Percentiles rank a stretch among this genome's conserved stretches.
Evolutionary conservation across 1,140 invertebrate genomes (phyloP).

Genomic region (Drosophila santomea): DNA sequence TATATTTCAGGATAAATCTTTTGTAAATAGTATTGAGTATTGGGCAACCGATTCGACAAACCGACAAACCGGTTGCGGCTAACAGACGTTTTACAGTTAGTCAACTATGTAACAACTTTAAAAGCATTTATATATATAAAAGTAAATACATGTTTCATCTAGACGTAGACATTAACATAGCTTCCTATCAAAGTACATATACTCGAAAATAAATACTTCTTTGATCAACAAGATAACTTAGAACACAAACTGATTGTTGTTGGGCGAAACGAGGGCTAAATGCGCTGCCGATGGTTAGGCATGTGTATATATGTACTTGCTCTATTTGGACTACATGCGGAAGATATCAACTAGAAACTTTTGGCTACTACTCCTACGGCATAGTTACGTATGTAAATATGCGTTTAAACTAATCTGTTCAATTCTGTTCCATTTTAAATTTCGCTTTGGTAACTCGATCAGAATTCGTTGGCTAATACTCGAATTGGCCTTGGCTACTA

Average conservation of each 20-base stretch:
- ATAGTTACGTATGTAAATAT: slow-evolving; percentile 17
- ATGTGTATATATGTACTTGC: slow-evolving; percentile 16
- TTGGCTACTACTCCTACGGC: slow-evolving; percentile 71
- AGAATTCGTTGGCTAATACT: slow-evolving; percentile 65
- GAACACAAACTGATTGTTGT: slow-evolving; percentile 40
- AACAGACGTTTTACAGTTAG: slow-evolving; percentile 32
- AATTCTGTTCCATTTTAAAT: slow-evolving; percentile 39
- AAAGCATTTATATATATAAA: slow-evolving; percentile 46
- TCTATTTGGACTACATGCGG: slow-evolving; percentile 33
- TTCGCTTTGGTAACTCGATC: slow-evolving; percentile 64
- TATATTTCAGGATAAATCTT: slow-evolving; percentile 71
- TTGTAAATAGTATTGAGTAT: slow-evolving; percentile 71
- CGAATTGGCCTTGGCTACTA: slow-evolving; percentile 64
- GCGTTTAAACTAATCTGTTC: slow-evolving; percentile 38
- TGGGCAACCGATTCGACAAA: slow-evolving; percentile 18
- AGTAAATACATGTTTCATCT: slow-evolving; percentile 32
- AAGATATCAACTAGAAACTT: slow-evolving; percentile 59
- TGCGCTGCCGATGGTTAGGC: slow-evolving; percentile 26
- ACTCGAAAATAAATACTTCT: slow-evolving; percentile 69
- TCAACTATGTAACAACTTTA: slow-evolving; percentile 53
- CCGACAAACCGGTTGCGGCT: slow-evolving; percentile 19
- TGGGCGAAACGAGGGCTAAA: slow-evolving; percentile 24
- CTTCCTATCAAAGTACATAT: slow-evolving; percentile 34
- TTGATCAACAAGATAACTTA: slow-evolving; percentile 58
- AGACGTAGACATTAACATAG: slow-evolving; percentile 46